phyloP scores from a whole-genome alignment of 2,113 vertebrate species.

The Labeo rohita region DNA sequence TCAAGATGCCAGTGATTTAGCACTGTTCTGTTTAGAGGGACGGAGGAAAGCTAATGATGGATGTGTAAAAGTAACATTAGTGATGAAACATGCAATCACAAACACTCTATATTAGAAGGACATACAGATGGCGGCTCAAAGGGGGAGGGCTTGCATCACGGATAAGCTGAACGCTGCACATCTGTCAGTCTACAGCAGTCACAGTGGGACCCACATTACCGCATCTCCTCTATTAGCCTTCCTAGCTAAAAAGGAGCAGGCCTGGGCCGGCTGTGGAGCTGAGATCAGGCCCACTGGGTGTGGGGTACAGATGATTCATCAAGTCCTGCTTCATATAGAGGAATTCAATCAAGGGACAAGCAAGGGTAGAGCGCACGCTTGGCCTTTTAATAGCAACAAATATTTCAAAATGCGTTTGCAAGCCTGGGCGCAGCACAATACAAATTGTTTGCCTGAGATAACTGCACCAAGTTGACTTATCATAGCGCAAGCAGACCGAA shows the following conservation, averaged over 20 bases:
- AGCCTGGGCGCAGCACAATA: conserved; percentile 12
- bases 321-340: conserved; percentile 22
- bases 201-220: conserved; percentile 62
- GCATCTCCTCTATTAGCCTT: conserved; percentile 56
- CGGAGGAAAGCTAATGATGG: conserved; percentile 9
- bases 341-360: conserved; percentile 16
- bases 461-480: not conserved
- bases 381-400: conserved; percentile 33
- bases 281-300: conserved; percentile 35
- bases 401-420: conserved; percentile 31
- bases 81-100: conserved; percentile 40
- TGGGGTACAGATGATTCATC: conserved; percentile 33
- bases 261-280: conserved; percentile 23
- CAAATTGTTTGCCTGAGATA: conserved; percentile 31
- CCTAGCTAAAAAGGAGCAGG: conserved; percentile 44
- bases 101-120: conserved; percentile 51
- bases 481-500: conserved; percentile 23
- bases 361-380: conserved; percentile 9
- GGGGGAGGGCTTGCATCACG: conserved; percentile 48
- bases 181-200: conserved; percentile 60
- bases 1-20: conserved; percentile 35
- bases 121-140: conserved; percentile 66
- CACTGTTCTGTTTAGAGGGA: not conserved
- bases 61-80: conserved; percentile 31
- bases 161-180: conserved; percentile 63